phyloP scores from a whole-genome alignment of 1,140 invertebrate genomes.

The Bombus confusus region DNA sequence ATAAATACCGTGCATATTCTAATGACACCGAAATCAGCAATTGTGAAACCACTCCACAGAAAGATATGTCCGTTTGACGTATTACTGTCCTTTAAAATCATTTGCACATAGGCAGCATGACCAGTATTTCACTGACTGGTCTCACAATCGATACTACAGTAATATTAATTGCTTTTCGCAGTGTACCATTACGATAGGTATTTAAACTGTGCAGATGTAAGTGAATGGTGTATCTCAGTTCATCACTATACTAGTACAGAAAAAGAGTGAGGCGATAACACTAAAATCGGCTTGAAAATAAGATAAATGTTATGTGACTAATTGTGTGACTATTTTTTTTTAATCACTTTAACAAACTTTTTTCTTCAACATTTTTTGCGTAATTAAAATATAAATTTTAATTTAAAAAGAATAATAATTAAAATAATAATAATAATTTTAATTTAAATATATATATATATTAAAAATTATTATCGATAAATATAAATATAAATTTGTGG shows the following conservation, averaged over 20 bases:
- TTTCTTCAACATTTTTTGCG: too few relatives aligned
- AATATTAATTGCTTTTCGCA: not conserved
- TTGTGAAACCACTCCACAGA: conserved; percentile 19
- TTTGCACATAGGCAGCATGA: not conserved
- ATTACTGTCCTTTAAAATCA: conserved; percentile 37
- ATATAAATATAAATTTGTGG: too few relatives aligned
- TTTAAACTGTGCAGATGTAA: conserved; percentile 3
- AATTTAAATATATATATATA: too few relatives aligned
- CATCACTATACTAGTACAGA: not conserved
- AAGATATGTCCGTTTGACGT: conserved; percentile 16
- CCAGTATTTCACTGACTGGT: conserved; percentile 7
- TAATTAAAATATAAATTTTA: too few relatives aligned
- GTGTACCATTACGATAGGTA: too few relatives aligned
- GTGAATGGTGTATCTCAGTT: not conserved
- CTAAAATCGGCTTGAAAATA: not conserved
- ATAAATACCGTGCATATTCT: too few relatives aligned
- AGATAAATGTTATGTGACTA: too few relatives aligned
- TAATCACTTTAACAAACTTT: too few relatives aligned
- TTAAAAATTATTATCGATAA: not conserved
- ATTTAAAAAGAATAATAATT: too few relatives aligned
- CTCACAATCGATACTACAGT: conserved; percentile 3
- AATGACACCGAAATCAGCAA: not conserved
- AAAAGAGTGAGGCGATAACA: not conserved
- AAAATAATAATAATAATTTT: too few relatives aligned
- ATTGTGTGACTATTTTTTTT: too few relatives aligned